phyloP scores from a whole-genome alignment of 2,113 vertebrate species.

The Suncus etruscus region DNA sequence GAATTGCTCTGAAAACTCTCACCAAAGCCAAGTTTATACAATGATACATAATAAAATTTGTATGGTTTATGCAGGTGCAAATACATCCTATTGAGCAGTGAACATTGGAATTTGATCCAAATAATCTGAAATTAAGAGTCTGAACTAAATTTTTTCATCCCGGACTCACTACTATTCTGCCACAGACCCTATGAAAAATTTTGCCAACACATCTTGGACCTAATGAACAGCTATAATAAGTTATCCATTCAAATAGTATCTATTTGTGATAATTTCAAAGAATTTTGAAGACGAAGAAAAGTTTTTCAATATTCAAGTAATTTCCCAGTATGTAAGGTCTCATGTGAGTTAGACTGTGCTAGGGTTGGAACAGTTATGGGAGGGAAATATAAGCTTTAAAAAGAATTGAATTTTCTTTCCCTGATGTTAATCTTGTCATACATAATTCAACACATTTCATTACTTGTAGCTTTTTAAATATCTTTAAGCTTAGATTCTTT shows the following conservation, averaged over 20 bases:
- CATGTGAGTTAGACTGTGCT: not conserved
- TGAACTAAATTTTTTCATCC: not conserved
- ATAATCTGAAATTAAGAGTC: not conserved
- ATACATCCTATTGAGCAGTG: slow-evolving; percentile 22
- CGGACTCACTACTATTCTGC: not conserved
- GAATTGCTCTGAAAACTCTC: not conserved
- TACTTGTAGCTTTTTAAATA: not conserved
- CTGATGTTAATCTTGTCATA: not conserved
- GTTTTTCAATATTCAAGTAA: not conserved
- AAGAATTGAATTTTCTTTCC: not conserved
- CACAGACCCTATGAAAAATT: not conserved
- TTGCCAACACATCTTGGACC: not conserved
- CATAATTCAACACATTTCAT: not conserved
- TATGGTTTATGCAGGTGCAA: slow-evolving; percentile 2
- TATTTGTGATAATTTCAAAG: not conserved
- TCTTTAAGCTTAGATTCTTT: not conserved
- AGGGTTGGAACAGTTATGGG: not conserved
- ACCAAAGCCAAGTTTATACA: not conserved
- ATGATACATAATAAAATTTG: not conserved
- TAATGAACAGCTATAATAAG: not conserved
- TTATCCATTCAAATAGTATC: not conserved
- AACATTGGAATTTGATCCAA: not conserved
- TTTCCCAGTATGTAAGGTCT: not conserved
- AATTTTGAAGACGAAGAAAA: not conserved
- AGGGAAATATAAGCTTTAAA: not conserved